Evolutionary conservation across 2,888 invertebrate genomes (phyloP), one percentile per base, ranked within the genome.

Genomic region (Ecliptopera silaceata): DNA sequence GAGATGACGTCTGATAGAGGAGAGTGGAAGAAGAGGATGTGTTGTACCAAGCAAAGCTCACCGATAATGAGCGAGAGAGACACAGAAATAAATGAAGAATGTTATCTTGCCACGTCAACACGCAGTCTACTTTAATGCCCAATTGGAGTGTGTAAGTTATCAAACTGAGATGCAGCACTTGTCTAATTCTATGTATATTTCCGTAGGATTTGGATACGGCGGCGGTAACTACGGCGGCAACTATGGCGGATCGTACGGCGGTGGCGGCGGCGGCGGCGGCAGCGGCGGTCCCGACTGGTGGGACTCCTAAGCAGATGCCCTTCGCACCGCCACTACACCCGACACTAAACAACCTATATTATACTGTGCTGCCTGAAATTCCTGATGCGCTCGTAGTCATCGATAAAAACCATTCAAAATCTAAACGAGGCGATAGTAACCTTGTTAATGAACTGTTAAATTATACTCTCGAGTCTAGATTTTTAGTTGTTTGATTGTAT

Each of bases 201-300:
- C 46, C 46, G 13, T 69, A 86, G 88, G 88, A 32, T 88, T 83
- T 68, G 84, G 86, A 1, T 88, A 84, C 71, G 82, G 88, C 64
- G 83, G 84, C 63, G 77, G 76, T 66, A 59, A 59, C 46, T 59
- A 59, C 46, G 82, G 83, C 65, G 88, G 88, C 20, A 84, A 82
- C 79, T 89, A 89, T 63, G 89, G 89, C 74, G 88, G 88, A 29
- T 85, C 87, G 72, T 88, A 88, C 70, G 86, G 90, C 62, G 86
- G 86, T 69, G 81, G 82, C 71, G 89, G 86, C 85, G 92, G 87
- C 80, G 79, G 87, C 80, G 79, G 82, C 70, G 74, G 81, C 74
- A 74, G 85, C 80, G 87, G 88, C 69, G 89, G 89, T 62, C 77
- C 82, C 71, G 89, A 89, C 86, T 90, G 90, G 90, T 90, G 90